These are phyloP conservation scores for Athripsodes cinereus DNA, from an alignment of 2,888 invertebrate species.

Conservation along the genomic window DNA sequence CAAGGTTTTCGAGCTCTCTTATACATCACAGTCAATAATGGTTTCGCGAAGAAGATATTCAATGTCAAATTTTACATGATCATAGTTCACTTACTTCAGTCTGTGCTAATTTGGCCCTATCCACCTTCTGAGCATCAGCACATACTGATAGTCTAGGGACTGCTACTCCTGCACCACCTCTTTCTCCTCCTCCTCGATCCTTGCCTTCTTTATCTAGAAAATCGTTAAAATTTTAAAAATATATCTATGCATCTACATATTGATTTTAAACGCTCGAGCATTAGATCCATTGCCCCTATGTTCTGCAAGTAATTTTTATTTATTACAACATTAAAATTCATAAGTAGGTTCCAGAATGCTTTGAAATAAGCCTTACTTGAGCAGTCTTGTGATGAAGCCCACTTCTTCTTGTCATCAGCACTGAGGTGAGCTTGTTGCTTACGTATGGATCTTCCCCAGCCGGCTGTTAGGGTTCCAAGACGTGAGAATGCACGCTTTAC, in stretches of 20 bases:
- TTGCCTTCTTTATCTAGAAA: constrained; percentile 71
- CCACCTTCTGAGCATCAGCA: constrained; percentile 91
- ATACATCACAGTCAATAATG: too few relatives aligned
- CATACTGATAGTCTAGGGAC: constrained; percentile 87
- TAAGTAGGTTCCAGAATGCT: too few relatives aligned
- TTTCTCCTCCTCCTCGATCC: constrained; percentile 74
- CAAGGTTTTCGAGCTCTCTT: too few relatives aligned
- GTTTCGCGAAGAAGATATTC: too few relatives aligned
- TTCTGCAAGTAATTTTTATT: too few relatives aligned
- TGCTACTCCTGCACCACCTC: constrained; percentile 66
- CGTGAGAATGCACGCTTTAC: constrained; percentile 89
- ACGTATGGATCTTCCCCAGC: constrained; percentile 83
- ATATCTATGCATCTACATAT: too few relatives aligned
- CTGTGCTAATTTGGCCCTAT: constrained; percentile 84
- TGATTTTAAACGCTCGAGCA: too few relatives aligned
- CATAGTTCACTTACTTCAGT: constrained; percentile 84
- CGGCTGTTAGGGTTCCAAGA: constrained; percentile 82
- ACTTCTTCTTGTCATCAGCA: constrained; percentile 85
- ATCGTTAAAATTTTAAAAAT: too few relatives aligned
- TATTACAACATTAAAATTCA: too few relatives aligned
- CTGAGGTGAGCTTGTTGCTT: constrained; percentile 77
- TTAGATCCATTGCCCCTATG: too few relatives aligned
- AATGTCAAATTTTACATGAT: too few relatives aligned
- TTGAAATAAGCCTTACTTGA: constrained; percentile 58
- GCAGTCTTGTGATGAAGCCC: constrained; percentile 89